Evolutionary conservation across 2,113 vertebrate species (phyloP).

Genomic region (Microtus montanus): DNA sequence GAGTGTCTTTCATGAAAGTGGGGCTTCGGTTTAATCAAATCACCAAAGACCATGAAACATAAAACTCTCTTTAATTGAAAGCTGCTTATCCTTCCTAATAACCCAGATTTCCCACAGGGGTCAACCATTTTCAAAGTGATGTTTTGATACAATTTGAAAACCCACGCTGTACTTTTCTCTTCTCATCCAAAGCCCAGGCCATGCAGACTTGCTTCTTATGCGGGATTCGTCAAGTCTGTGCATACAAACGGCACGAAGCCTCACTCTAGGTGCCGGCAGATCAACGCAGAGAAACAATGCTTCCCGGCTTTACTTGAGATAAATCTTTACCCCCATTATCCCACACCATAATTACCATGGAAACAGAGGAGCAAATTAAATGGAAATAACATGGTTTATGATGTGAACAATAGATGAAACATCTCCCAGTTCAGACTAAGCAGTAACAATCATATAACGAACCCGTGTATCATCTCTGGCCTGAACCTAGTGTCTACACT

Average conservation of each 20-base stretch:
- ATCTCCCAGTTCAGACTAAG: slow-evolving; percentile 75
- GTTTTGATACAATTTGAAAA: slow-evolving; percentile 18
- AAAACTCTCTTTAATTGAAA: slow-evolving; percentile 28
- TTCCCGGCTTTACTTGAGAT: slow-evolving; percentile 79
- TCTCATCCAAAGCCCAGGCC: slow-evolving; percentile 28
- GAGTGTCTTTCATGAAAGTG: slow-evolving; percentile 33
- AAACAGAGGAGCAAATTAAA: slow-evolving; percentile 86
- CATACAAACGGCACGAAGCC: slow-evolving; percentile 60
- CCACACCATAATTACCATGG: slow-evolving; percentile 85
- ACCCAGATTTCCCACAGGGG: slow-evolving; percentile 43
- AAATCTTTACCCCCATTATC: slow-evolving; percentile 66
- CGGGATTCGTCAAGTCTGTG: slow-evolving; percentile 68
- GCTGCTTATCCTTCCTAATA: slow-evolving; percentile 52
- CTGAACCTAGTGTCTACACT: neutral
- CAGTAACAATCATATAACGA: slow-evolving; percentile 62
- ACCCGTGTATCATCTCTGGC: slow-evolving; percentile 41
- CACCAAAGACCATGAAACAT: slow-evolving; percentile 48
- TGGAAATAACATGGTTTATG: slow-evolving; percentile 79
- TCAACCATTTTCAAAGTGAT: slow-evolving; percentile 29
- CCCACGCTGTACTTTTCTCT: slow-evolving; percentile 40
- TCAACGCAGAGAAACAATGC: slow-evolving; percentile 46
- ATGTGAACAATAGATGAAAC: slow-evolving; percentile 78
- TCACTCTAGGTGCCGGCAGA: slow-evolving; percentile 73
- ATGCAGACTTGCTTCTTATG: slow-evolving; percentile 29
- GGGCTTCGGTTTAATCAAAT: slow-evolving; percentile 65